These are phyloP conservation scores for Standfussiana lucernea DNA, from an alignment of 2,888 invertebrate genomes.

Conservation along the genomic window DNA sequence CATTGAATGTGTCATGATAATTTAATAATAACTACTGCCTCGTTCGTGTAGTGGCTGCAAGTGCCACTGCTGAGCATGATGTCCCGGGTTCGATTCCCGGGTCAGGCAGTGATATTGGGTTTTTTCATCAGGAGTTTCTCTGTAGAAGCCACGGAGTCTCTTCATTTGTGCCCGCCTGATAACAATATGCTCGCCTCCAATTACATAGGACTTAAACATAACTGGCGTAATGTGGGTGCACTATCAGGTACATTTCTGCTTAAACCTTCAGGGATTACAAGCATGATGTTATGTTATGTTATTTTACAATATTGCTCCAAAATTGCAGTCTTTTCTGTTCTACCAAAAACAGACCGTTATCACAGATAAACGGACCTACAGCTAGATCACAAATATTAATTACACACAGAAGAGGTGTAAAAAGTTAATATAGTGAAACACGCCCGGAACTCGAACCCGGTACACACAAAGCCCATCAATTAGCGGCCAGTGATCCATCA, in stretches of 20 bases:
- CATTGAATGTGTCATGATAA: background rate
- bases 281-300: no score
- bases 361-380: background rate
- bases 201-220: no score
- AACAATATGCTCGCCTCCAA: no score
- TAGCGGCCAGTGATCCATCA: conserved; percentile 80
- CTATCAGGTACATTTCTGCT: background rate
- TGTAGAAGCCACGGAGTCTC: no score
- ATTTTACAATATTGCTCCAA: background rate
- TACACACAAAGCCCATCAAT: conserved; percentile 75
- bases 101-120: background rate
- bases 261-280: background rate
- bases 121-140: background rate
- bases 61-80: background rate
- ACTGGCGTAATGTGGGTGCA: no score
- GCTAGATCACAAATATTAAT: conserved; percentile 37
- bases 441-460: conserved; percentile 52
- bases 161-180: no score
- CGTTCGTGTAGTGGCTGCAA: background rate
- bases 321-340: background rate
- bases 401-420: conserved; percentile 48
- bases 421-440: conserved; percentile 72
- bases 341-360: conserved; percentile 2
- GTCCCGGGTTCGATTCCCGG: background rate
- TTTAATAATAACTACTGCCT: background rate